phyloP scores from a whole-genome alignment of 30 jellyfish, hydroid and myxozoan genomes.

The Pseudorhiza aurosa region DNA sequence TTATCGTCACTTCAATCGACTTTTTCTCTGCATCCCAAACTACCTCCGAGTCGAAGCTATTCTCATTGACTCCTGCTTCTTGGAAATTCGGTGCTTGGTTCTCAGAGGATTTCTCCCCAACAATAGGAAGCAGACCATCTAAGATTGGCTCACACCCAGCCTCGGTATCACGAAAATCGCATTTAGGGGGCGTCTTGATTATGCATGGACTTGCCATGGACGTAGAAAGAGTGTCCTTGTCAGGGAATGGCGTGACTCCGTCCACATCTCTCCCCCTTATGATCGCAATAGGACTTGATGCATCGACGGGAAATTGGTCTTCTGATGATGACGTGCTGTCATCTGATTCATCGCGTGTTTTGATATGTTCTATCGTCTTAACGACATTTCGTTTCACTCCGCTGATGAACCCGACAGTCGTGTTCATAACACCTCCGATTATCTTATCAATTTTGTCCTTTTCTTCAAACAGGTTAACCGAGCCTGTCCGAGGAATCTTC shows the following conservation, averaged over 20 bases:
- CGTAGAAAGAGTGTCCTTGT: neutral
- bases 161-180: neutral
- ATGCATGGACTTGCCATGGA: conserved; percentile 49
- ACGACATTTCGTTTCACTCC: conserved; percentile 93
- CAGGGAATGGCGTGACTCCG: neutral
- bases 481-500: conserved; percentile 73
- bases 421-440: conserved; percentile 88
- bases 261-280: conserved; percentile 1
- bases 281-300: conserved; percentile 56
- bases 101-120: conserved; percentile 2
- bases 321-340: conserved; percentile 73
- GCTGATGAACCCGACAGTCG: conserved; percentile 76
- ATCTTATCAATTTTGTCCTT: conserved; percentile 83
- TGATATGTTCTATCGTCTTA: conserved; percentile 82
- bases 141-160: neutral
- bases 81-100: conserved; percentile 24
- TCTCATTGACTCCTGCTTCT: neutral
- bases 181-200: conserved; percentile 31
- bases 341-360: conserved; percentile 87
- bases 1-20: conserved; percentile 47
- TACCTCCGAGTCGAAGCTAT: neutral
- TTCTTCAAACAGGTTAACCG: conserved; percentile 92
- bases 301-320: conserved; percentile 13
- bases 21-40: neutral
- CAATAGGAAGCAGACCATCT: neutral